Base-by-base conservation (phyloP, 2,797 vertebrate genomes). In the Apogon talboti region DNA sequence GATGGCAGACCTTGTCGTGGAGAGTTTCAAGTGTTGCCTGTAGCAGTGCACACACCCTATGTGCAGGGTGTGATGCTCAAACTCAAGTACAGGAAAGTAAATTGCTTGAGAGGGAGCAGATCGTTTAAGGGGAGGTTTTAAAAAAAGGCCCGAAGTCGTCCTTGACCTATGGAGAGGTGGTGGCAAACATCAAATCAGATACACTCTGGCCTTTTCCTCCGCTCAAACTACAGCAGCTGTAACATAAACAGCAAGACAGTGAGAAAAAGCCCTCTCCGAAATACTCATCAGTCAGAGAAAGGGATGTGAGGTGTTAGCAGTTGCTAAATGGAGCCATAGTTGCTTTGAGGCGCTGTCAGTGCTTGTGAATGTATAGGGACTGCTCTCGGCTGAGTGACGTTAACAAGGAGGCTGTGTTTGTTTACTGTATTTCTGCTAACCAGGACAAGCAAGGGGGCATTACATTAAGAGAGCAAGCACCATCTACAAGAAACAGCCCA, bases 151-250 rank as follows among this genome's bases (percentile, higher is more conserved):
- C 44, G 10, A 42, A 69, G 66, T 46, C 16, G 49, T 62, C 69
- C 53, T 81, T 75, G 66, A 76, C 66, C 56, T 59, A 65, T 60
- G 52, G 19, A 18, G 55, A 62, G 57, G 57, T 11, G 7, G 53
- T 16, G 38, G 62, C 50, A 74, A 74, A 81, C 63, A 76, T 79
- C 57, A 74, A 56, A 66, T 73, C 57, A 49, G 56, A 68, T 59
- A 44, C 42, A 33, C 35, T n/a, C 9, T 8, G 43, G 18, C 58
- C 3, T 48, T 66, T 70, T 85, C 55, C 51, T 71, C 37, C 2
- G 44, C 53, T 66, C 52, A 52, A 54, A 35, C 15, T 18, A 38
- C 11, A 53, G 0, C 2, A 11, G 12, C 45, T 47, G 33, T 43
- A 16, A 52, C 35, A 52, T 7, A 55, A 78, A 62, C 58, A 44